Percentiles rank a stretch among this genome's conserved stretches.
These are phyloP conservation scores for Steinernema khuongi DNA, from an alignment of 1,140 invertebrate genomes.

Conservation along the genomic window DNA sequence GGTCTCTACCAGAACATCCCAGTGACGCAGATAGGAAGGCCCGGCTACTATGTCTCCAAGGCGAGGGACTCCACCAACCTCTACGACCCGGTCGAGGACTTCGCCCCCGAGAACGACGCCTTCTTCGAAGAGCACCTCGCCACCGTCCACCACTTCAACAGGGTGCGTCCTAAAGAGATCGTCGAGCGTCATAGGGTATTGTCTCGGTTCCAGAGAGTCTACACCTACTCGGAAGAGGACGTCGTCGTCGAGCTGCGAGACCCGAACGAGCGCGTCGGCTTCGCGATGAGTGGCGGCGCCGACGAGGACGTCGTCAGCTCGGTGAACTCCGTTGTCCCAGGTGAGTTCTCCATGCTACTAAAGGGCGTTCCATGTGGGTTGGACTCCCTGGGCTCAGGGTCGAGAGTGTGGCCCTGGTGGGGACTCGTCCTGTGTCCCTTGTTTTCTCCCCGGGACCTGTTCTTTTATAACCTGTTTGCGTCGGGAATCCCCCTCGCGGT, in stretches of 20 bases:
- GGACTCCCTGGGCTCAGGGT: no score
- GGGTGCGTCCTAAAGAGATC: not conserved
- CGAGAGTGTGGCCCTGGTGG: no score
- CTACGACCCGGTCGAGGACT: slow-evolving; percentile 1
- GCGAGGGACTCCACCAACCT: not conserved
- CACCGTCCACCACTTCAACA: slow-evolving; percentile 4
- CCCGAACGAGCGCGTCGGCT: not conserved
- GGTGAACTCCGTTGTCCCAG: slow-evolving; percentile 1
- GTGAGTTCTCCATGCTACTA: not conserved
- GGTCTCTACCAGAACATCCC: slow-evolving; percentile 9
- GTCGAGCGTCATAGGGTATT: not conserved
- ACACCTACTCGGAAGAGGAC: slow-evolving; percentile 17
- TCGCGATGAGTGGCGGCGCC: slow-evolving; percentile 22
- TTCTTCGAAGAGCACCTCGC: not conserved
- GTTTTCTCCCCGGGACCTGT: no score
- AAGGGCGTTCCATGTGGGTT: no score
- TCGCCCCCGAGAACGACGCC: not conserved
- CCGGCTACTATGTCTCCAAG: not conserved
- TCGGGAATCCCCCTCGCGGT: no score
- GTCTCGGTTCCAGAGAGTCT: slow-evolving; percentile 2
- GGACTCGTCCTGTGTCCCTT: no score
- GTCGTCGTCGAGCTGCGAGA: not conserved
- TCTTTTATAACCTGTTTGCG: no score
- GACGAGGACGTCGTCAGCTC: not conserved
- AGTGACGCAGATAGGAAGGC: not conserved